Conservation (phyloP, 2,113 vertebrate genomes). For the Burhinus oedicnemus region DNA sequence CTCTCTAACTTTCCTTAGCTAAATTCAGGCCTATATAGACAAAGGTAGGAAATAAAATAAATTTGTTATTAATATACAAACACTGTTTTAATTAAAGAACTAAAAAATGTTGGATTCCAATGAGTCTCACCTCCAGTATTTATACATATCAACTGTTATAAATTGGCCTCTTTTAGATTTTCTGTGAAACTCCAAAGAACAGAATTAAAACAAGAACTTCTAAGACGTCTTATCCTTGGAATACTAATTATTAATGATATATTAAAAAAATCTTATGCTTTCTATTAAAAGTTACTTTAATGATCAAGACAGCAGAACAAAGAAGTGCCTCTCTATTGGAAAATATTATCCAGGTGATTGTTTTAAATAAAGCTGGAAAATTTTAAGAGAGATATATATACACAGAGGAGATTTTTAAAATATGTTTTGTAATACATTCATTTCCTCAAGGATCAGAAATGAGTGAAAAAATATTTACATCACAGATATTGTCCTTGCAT, state of each 20-base stretch:
- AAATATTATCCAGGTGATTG: background rate
- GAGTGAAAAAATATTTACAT: background rate
- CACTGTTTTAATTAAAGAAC: background rate
- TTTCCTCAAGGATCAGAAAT: background rate
- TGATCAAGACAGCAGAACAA: background rate
- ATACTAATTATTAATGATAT: background rate
- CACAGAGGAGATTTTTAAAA: background rate
- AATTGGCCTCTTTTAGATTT: background rate
- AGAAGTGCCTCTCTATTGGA: background rate
- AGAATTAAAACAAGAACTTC: background rate
- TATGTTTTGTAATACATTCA: background rate
- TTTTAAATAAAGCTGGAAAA: background rate
- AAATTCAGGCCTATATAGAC: background rate
- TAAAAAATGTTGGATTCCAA: background rate
- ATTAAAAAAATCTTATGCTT: background rate
- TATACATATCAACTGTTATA: background rate
- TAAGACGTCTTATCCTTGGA: conserved; percentile 17
- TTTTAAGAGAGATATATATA: background rate
- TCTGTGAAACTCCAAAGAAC: background rate
- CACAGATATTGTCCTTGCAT: background rate
- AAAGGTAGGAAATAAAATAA: background rate
- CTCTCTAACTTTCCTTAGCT: background rate
- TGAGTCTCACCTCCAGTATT: background rate
- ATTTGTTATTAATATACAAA: background rate
- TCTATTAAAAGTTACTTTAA: background rate